phyloP scores from a whole-genome alignment of 1,140 invertebrate species.

The Calosoma granatense region DNA sequence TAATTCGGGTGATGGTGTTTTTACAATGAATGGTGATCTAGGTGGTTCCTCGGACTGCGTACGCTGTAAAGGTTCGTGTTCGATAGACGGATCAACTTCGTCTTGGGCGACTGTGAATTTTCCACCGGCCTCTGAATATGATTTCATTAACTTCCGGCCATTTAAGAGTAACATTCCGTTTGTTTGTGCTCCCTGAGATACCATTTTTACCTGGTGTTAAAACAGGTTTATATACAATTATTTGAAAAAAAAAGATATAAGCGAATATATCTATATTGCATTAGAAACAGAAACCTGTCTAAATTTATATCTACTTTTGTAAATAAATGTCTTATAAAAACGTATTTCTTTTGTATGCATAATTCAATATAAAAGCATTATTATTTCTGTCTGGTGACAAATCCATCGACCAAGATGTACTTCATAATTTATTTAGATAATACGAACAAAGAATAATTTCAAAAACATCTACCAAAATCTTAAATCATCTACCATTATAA shows the following conservation, averaged over 20 bases:
- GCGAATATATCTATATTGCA: not conserved
- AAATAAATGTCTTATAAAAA: no score
- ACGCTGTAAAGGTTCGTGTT: constrained; percentile 66
- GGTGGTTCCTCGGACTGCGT: constrained; percentile 76
- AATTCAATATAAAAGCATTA: no score
- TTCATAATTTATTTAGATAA: no score
- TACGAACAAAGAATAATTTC: no score
- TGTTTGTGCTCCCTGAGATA: constrained; percentile 80
- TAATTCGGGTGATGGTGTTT: constrained; percentile 28
- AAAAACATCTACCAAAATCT: no score
- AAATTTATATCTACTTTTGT: no score
- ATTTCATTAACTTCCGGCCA: constrained; percentile 67
- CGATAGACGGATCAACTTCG: constrained; percentile 24
- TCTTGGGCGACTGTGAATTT: constrained; percentile 36
- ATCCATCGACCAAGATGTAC: no score
- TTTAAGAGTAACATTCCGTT: constrained; percentile 56
- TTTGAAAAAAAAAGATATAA: constrained; percentile 7
- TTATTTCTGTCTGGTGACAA: no score
- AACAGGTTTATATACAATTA: constrained; percentile 9
- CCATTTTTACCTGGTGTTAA: constrained; percentile 67
- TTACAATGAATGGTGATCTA: constrained; percentile 53
- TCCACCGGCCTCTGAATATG: constrained; percentile 66
- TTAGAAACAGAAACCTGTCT: constrained; percentile 1
- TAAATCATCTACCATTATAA: no score
- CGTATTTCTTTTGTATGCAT: no score